Base-by-base conservation (phyloP, 2,797 vertebrate species). In the Chelon labrosus region DNA sequence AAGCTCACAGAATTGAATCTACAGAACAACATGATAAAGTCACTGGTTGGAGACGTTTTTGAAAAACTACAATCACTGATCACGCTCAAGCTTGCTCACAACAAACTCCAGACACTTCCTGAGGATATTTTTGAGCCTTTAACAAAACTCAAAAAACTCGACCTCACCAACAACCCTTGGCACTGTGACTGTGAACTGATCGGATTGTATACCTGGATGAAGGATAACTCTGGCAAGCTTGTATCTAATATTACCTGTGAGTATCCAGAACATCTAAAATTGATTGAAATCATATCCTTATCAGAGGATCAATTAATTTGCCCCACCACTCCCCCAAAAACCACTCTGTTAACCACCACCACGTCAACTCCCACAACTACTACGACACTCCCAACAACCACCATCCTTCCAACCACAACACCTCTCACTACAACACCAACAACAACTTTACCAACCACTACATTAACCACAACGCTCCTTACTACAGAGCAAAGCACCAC, bases 151-250 rank as follows among this genome's bases (percentile, higher is more conserved):
- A 86, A 0, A 13, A 92, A 84, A 2, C 49, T 97, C 41, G 77
- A 91, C 68, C 92, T 97, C 4, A 82, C 81, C 35, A 65, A 79
- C 27, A 98, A 97, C 60, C 92, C 93, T 0, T 97, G 96, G 96
- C 70, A 51, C 11, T 97, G 96, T 86, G 95, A 97, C 85, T 97
- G 96, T 47, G 90, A 88, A 22, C 85, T 96, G 42, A 65, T 80
- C 37, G 13, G 71, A 27, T 82, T 96, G 19, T 82, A 92, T 53
- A 10, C 2, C 2, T 95, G 95, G 94, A 82, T 95, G 31, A 89
- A 68, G 12, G n/a, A 0, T 3, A 93, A 94, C 53, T 7, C 44
- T 3, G 16, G 13, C 0, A 95, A 89, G 46, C 75, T 93, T 9
- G 61, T 6, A 50, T 19, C 55, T 7, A 17, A 75, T n/a, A 44